phyloP scores from a whole-genome alignment of 2,888 invertebrate species.

The Tillus elongatus region DNA sequence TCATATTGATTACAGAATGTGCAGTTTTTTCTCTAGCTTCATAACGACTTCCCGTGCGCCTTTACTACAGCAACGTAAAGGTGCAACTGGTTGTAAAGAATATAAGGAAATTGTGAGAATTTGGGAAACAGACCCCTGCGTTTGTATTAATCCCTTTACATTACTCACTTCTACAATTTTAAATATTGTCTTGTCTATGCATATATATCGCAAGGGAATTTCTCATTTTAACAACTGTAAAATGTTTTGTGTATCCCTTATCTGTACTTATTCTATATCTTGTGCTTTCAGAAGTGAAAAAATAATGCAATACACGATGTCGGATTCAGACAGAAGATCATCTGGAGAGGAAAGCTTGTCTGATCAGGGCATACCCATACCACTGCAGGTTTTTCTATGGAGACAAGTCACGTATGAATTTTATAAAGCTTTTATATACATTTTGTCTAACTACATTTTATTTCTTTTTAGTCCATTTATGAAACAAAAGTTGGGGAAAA shows the following conservation, averaged over 20 bases:
- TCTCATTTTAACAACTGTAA: not conserved
- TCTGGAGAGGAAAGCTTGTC: slow-evolving; percentile 53
- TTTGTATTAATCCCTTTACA: no score
- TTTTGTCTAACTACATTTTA: not conserved
- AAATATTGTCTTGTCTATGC: no score
- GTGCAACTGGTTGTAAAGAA: no score
- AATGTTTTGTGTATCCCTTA: not conserved
- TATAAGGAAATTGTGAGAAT: no score
- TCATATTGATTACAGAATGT: no score
- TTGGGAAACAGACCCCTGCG: no score
- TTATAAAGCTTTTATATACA: not conserved
- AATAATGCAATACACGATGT: slow-evolving; percentile 6
- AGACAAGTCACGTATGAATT: slow-evolving; percentile 68
- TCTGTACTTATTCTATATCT: not conserved
- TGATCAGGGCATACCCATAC: slow-evolving; percentile 80
- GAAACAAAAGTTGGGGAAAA: slow-evolving; percentile 86
- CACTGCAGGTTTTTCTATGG: slow-evolving; percentile 97
- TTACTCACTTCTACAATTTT: no score
- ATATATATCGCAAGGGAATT: no score
- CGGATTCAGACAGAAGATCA: slow-evolving; percentile 10
- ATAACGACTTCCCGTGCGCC: no score
- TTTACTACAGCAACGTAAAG: no score
- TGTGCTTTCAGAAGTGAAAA: not conserved
- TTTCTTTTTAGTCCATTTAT: slow-evolving; percentile 77
- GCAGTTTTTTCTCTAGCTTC: no score